Base-by-base conservation (phyloP, 2,888 invertebrate genomes). In the Adineta ricciae region DNA sequence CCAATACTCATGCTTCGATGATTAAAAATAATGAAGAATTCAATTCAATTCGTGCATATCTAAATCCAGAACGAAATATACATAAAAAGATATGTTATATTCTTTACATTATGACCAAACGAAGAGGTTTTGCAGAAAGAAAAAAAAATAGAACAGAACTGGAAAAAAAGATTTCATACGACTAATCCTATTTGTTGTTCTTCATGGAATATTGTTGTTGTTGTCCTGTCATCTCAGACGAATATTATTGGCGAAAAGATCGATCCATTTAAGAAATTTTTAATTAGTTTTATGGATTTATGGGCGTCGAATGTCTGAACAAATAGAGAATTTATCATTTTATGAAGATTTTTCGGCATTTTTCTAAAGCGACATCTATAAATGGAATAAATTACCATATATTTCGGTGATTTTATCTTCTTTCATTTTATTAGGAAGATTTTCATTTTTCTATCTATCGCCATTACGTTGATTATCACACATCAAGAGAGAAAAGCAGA, bases 11-110 rank as follows among this genome's bases (percentile, higher is more conserved):
- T 64, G 64, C 32, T 14, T 36, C 64, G 19, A 32, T 64, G 32
- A 64, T 64, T 32, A 64, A 64, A 36, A 64, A 64, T 64, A 64
- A 64, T 64, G 64, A 64, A 32, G 32, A 64, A 64, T 64, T 64
- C 19, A 64, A 27, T 64, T 64, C 64, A 64, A 32, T 64, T 64
- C 32, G 64, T 32, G 32, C 64, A 64, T 64, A 64, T 64, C 64
- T 64, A 64, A 64, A 64, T 64, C 19, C 32, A 64, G 32, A 64
- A 64, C 3, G 32, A 64, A 64, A 64, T 14, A 27, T 56, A 56
- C 14, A 27, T 56, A 9, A 3, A 3, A 2, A 19, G 49, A 21
- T 52, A 1, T 56, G 27, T 56, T 64, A 4, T 64, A 2, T 64
- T 64, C 2, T 32, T 16, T 64, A 16, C 24, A 27, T 27, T 32